Evolutionary conservation across 2,797 vertebrate genomes (phyloP), one percentile per base, ranked within the genome.

Genomic region (Mormyrops attenuatus): DNA sequence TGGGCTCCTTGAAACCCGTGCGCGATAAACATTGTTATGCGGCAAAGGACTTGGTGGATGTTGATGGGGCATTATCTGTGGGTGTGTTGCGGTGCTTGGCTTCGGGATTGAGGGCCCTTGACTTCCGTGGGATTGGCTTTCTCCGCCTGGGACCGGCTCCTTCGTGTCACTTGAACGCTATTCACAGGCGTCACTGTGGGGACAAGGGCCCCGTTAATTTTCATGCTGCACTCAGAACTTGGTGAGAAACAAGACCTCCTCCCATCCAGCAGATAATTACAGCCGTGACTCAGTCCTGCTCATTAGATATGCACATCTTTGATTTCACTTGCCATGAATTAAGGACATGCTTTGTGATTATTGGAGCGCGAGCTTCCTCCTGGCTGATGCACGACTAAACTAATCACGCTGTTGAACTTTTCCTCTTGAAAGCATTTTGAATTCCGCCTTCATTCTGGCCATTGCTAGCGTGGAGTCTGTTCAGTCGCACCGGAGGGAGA

Each of bases 211-310:
- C 87, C 11, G 34, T 89, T 87, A 73, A 89, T 87, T 87, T 89
- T 87, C 84, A 87, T 77, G 85, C 44, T 22, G 5, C 60, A 26
- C 52, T 50, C 88, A 4, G 73, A 20, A 34, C 66, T 34, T 15
- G 5, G n/a, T 52, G 77, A 53, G 86, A 63, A 60, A 57, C 17
- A 7, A 53, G 34, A 49, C 60, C 60, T 86, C 60, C 82, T 13
- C 57, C 22, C 53, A 30, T 55, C 63, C 55, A 0, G 0, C 8
- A 30, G 60, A 44, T 87, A 89, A 89, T 89, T 87, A 57, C 47
- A 20, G 47, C 57, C 3, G 11, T 89, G 89, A 89, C 22, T 89
- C 85, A 89, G 49, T 15, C 84, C 26, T 41, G 85, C 60, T 69
- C 89, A 26, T 86, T 63, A 85, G 82, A 53, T 60, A 50, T 55